Evolutionary conservation across 2,888 invertebrate species (phyloP).

Genomic region (Aproaerema taeniolella): DNA sequence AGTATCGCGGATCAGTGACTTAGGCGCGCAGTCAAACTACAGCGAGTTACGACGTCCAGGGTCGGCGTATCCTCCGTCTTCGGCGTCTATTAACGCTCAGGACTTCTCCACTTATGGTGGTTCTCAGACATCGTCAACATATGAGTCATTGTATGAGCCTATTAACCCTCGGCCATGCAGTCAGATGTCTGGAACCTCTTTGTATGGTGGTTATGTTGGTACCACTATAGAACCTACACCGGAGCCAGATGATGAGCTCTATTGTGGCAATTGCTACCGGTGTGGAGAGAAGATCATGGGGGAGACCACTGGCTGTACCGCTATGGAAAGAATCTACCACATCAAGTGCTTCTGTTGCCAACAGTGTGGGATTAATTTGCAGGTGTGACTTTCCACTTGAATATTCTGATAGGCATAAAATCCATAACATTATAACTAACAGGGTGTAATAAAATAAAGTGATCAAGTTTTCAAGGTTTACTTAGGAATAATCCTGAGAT

Average conservation of each 20-base stretch:
- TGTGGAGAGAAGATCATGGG: slow-evolving; percentile 96
- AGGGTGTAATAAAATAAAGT: too few relatives aligned
- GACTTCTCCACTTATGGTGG: slow-evolving; percentile 78
- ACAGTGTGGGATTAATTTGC: slow-evolving; percentile 89
- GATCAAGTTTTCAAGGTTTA: too few relatives aligned
- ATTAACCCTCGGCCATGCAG: slow-evolving; percentile 79
- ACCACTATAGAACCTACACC: slow-evolving; percentile 92
- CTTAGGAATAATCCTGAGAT: too few relatives aligned
- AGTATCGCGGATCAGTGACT: slow-evolving; percentile 66
- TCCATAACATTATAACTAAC: neutral
- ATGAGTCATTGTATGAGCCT: slow-evolving; percentile 81
- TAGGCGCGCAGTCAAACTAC: slow-evolving; percentile 79
- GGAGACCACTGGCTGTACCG: slow-evolving; percentile 97
- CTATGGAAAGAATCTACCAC: slow-evolving; percentile 98
- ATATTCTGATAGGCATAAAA: neutral
- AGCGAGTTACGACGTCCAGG: slow-evolving; percentile 79
- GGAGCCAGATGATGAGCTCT: slow-evolving; percentile 81
- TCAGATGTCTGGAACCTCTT: slow-evolving; percentile 77
- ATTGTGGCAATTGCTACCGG: slow-evolving; percentile 92
- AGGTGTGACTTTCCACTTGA: slow-evolving; percentile 62
- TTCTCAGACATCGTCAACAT: slow-evolving; percentile 80
- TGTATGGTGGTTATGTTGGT: slow-evolving; percentile 77
- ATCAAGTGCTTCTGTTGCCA: slow-evolving; percentile 97
- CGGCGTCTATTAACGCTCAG: slow-evolving; percentile 66
- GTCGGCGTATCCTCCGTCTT: slow-evolving; percentile 74